A percentile compares a stretch with the other conserved stretches of the same genome.
phyloP scores from a whole-genome alignment of 2,113 vertebrate species.

The Girardinichthys multiradiatus region DNA sequence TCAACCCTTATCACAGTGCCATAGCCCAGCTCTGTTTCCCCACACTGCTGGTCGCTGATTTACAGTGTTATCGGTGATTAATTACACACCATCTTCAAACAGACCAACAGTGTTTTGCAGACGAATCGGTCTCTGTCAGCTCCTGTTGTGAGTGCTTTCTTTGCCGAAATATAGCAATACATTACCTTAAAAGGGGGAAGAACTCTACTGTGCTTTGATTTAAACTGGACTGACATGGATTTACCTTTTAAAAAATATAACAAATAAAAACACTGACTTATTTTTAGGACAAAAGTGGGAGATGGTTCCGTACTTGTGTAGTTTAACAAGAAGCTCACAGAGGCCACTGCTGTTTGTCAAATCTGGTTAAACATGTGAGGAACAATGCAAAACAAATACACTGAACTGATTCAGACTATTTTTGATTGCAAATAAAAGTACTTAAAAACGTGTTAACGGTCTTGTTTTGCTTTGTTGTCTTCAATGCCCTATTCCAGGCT shows the following conservation, averaged over 20 bases:
- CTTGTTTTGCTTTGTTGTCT: neutral
- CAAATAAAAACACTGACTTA: neutral
- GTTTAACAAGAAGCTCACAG: neutral
- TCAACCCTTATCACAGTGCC: constrained; percentile 20
- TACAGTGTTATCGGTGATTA: constrained; percentile 35
- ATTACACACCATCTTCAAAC: neutral
- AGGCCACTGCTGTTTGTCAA: constrained; percentile 6
- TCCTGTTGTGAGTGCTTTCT: neutral
- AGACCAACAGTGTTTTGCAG: neutral
- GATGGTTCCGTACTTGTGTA: neutral
- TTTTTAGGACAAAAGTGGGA: constrained; percentile 1
- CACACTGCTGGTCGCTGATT: constrained; percentile 43
- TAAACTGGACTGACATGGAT: neutral
- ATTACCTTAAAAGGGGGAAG: neutral
- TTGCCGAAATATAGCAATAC: neutral
- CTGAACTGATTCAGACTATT: too few relatives aligned
- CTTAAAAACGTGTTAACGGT: neutral
- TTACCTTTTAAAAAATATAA: neutral
- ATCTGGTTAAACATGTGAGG: constrained; percentile 13
- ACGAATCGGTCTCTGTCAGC: neutral
- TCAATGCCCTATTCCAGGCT: too few relatives aligned
- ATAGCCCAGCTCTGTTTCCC: constrained; percentile 20
- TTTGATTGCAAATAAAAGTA: too few relatives aligned
- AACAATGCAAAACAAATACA: neutral
- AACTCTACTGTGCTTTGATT: neutral